phyloP scores from a whole-genome alignment of 2,113 vertebrate species.

The Numenius arquata region DNA sequence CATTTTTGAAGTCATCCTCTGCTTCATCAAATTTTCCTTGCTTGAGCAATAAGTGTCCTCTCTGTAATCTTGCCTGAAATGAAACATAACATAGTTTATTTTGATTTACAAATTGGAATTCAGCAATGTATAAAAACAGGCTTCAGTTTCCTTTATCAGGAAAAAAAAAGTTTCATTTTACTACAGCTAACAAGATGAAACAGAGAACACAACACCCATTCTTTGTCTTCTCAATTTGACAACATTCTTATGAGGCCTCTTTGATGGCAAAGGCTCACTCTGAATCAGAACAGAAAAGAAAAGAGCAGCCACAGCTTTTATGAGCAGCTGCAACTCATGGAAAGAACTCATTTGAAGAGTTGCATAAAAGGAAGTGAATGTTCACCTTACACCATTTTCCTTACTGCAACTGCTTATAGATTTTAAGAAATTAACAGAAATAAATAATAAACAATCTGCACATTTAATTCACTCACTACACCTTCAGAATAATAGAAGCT shows the following conservation, averaged over 20 bases:
- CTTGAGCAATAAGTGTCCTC: conserved; percentile 92
- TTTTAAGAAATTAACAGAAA: neutral
- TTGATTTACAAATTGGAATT: neutral
- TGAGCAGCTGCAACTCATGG: neutral
- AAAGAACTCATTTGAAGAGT: neutral
- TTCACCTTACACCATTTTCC: neutral
- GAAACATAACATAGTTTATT: neutral
- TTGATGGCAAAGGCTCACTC: neutral
- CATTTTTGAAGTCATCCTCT: conserved; percentile 92
- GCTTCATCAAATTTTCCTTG: conserved; percentile 96
- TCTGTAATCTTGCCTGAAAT: conserved; percentile 90
- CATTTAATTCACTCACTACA: neutral
- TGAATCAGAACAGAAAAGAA: neutral
- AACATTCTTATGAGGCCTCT: neutral
- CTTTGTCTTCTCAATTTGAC: neutral
- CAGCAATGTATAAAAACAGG: neutral
- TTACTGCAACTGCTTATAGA: neutral
- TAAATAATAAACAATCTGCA: neutral
- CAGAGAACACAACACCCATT: neutral
- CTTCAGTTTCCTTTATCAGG: neutral
- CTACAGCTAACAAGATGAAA: neutral
- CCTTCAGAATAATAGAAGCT: neutral
- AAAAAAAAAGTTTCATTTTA: neutral
- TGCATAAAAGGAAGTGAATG: neutral
- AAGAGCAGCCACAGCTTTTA: neutral